These are phyloP conservation scores for Chaitophorus viminalis DNA, from an alignment of 2,888 invertebrate genomes.

Conservation along the genomic window DNA sequence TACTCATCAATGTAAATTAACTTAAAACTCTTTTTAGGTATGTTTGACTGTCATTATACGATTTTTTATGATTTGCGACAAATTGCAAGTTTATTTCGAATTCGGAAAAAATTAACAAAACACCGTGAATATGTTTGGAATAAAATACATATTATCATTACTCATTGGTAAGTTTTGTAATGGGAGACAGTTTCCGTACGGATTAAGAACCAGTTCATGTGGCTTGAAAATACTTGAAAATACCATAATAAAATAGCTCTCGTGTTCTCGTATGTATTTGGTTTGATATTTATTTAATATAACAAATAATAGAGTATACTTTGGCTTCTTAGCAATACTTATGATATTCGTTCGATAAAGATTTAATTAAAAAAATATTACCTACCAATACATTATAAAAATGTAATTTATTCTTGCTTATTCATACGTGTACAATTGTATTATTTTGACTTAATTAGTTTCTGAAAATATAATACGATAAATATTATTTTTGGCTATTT, in stretches of 20 bases:
- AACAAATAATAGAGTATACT: not conserved
- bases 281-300: not conserved
- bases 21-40: too few species aligned
- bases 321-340: not conserved
- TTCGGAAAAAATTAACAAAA: too few species aligned
- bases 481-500: constrained; percentile 5
- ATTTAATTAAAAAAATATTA: not conserved
- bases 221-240: not conserved
- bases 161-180: too few species aligned
- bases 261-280: not conserved
- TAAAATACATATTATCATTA: too few species aligned
- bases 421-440: not conserved
- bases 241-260: not conserved
- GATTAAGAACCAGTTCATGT: not conserved
- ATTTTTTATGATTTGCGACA: too few species aligned
- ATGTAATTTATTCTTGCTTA: not conserved
- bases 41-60: too few species aligned
- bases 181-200: not conserved
- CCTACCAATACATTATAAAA: not conserved
- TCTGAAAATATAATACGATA: not conserved
- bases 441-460: not conserved
- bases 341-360: not conserved
- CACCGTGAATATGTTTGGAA: too few species aligned
- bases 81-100: too few species aligned
- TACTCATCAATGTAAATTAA: too few species aligned